A percentile compares a stretch with the other conserved stretches of the same genome.
Conservation (phyloP, 2,797 vertebrate species). For the Myiotriccus ornatus region DNA sequence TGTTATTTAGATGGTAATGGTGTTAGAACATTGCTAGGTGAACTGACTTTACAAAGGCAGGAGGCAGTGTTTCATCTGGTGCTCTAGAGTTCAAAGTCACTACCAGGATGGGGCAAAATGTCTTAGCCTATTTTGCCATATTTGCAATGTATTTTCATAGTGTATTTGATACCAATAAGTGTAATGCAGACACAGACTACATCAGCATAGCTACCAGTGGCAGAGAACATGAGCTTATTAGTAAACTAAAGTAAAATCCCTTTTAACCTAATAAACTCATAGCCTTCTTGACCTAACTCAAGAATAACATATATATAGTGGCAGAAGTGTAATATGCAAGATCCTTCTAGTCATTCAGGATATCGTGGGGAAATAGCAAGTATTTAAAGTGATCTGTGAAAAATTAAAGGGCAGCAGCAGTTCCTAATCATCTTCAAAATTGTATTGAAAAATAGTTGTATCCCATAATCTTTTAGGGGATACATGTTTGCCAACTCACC, state of each 20-base stretch:
- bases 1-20: neutral
- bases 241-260: neutral
- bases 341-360: neutral
- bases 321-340: neutral
- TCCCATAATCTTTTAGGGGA: neutral
- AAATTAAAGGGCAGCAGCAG: neutral
- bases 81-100: neutral
- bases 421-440: neutral
- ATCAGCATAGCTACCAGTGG: neutral
- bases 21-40: neutral
- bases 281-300: neutral
- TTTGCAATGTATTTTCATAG: neutral
- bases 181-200: neutral
- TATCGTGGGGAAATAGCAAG: neutral
- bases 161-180: neutral
- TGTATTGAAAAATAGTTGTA: neutral
- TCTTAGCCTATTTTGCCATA: neutral
- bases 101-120: neutral
- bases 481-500: neutral
- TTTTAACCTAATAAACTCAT: neutral
- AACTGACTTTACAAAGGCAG: neutral
- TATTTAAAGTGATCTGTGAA: neutral
- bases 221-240: neutral
- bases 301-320: neutral
- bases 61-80: neutral